These are phyloP conservation scores for Nothoprocta perdicaria DNA, from an alignment of 2,113 vertebrate genomes.

Conservation along the genomic window DNA sequence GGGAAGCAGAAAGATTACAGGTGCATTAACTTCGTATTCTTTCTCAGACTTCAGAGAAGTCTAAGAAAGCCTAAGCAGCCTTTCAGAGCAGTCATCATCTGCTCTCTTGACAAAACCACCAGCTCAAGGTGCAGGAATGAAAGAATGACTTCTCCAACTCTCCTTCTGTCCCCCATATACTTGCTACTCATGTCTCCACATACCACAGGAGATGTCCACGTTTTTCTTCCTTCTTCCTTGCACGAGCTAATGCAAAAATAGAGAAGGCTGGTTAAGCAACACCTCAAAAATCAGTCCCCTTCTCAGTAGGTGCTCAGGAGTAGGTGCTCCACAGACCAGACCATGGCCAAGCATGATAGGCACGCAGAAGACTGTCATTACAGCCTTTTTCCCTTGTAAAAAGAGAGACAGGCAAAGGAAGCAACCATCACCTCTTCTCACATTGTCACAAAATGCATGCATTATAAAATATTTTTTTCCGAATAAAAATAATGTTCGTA, in stretches of 20 bases:
- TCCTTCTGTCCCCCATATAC: not conserved
- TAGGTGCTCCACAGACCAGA: not conserved
- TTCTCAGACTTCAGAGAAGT: not conserved
- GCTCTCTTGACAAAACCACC: not conserved
- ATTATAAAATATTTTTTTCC: slow-evolving; percentile 16
- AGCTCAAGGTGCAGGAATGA: not conserved
- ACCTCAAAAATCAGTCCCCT: not conserved
- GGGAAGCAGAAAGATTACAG: not conserved
- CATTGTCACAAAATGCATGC: not conserved
- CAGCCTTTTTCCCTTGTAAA: not conserved
- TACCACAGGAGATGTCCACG: not conserved
- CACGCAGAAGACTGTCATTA: not conserved
- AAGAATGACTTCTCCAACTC: not conserved
- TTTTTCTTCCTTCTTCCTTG: not conserved
- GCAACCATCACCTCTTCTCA: not conserved
- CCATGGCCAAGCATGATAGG: rapidly evolving
- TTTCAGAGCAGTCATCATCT: not conserved
- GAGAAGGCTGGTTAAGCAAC: not conserved
- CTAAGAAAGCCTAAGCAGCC: too few relatives aligned
- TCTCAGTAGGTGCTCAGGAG: not conserved
- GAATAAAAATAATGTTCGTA: slow-evolving; percentile 65
- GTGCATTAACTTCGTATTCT: not conserved
- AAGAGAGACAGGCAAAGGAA: not conserved
- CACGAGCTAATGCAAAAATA: not conserved
- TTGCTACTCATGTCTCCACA: not conserved